These are phyloP conservation scores for Pachyrhynchus sulphureomaculatus DNA, from an alignment of 1,140 invertebrate genomes.

Conservation along the genomic window DNA sequence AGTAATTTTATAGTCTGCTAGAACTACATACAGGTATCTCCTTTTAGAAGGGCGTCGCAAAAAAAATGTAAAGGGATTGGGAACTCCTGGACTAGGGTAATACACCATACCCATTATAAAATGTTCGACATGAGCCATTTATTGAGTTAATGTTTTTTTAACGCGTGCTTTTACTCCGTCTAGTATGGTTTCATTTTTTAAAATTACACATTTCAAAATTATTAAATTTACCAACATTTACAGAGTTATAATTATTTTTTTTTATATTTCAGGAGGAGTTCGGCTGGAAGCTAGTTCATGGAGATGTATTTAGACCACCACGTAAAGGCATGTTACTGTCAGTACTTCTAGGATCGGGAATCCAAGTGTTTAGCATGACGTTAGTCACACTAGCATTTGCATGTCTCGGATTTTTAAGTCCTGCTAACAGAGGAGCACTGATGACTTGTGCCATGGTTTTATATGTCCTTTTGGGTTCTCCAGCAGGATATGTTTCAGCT, in stretches of 20 bases:
- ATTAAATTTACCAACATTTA: too few species aligned
- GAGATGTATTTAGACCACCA: slow-evolving; percentile 94
- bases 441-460: slow-evolving; percentile 97
- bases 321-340: slow-evolving; percentile 94
- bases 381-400: slow-evolving; percentile 88
- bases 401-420: slow-evolving; percentile 95
- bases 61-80: too few species aligned
- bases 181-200: too few species aligned
- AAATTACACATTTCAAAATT: too few species aligned
- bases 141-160: too few species aligned
- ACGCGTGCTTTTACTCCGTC: too few species aligned
- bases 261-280: slow-evolving; percentile 83
- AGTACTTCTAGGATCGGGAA: slow-evolving; percentile 91
- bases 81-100: too few species aligned
- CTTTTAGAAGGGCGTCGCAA: too few species aligned
- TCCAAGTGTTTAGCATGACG: slow-evolving; percentile 85
- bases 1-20: too few species aligned
- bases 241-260: background rate
- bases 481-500: slow-evolving; percentile 94
- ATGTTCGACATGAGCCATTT: too few species aligned
- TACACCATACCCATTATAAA: too few species aligned
- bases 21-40: too few species aligned
- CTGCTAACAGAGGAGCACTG: slow-evolving; percentile 95
- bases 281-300: slow-evolving; percentile 98
- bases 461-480: slow-evolving; percentile 92